These are phyloP conservation scores for Sebastolobus alascanus DNA, from an alignment of 2,797 vertebrate species.

Conservation along the genomic window DNA sequence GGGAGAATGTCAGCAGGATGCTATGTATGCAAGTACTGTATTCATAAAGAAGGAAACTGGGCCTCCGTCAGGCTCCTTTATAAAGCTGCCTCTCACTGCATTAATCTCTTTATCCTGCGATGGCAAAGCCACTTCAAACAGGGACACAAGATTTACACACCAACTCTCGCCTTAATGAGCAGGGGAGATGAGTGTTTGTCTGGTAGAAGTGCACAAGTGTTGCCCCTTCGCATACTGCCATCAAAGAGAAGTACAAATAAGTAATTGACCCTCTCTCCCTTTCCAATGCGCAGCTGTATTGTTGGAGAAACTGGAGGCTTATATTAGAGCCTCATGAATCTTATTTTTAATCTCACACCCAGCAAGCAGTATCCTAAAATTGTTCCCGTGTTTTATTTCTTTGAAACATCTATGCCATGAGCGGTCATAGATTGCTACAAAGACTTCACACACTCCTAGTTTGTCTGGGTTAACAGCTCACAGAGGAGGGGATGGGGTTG, in stretches of 20 bases:
- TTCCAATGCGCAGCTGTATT: slow-evolving; percentile 16
- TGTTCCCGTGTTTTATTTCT: slow-evolving; percentile 54
- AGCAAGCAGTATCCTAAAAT: slow-evolving; percentile 44
- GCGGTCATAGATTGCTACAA: slow-evolving; percentile 56
- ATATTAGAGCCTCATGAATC: slow-evolving; percentile 37
- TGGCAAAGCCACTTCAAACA: slow-evolving; percentile 66
- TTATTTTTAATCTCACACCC: slow-evolving; percentile 47
- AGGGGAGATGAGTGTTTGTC: slow-evolving; percentile 55
- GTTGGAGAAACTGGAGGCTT: slow-evolving; percentile 22
- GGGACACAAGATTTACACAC: slow-evolving; percentile 43
- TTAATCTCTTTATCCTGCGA: slow-evolving; percentile 59
- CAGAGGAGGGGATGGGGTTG: slow-evolving; percentile 40
- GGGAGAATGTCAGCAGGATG: slow-evolving; percentile 50
- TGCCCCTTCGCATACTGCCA: slow-evolving; percentile 18
- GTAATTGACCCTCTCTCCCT: slow-evolving; percentile 45
- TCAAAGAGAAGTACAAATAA: slow-evolving; percentile 51
- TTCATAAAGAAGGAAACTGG: slow-evolving; percentile 46
- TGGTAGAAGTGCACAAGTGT: slow-evolving; percentile 50
- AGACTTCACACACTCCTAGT: slow-evolving; percentile 49
- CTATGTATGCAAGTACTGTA: slow-evolving; percentile 43
- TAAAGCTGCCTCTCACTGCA: slow-evolving; percentile 49
- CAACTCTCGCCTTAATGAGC: slow-evolving; percentile 62
- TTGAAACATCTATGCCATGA: slow-evolving; percentile 50
- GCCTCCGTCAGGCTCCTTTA: slow-evolving; percentile 27
- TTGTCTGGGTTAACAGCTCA: slow-evolving; percentile 58